phyloP scores from a whole-genome alignment of 2,888 invertebrate genomes.

The Drosophila limbata region DNA sequence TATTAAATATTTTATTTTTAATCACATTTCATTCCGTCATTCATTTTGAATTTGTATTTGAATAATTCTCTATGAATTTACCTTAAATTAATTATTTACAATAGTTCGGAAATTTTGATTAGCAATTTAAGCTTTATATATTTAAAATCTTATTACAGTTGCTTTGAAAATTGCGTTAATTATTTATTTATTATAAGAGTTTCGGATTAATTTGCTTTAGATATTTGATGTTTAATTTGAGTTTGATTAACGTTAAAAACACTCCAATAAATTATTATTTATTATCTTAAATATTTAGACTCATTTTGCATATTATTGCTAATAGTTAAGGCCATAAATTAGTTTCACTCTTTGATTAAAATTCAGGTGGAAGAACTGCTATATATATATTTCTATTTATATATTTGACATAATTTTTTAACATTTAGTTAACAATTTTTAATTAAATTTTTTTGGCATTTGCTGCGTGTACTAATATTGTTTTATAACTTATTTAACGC shows the following conservation, averaged over 20 bases:
- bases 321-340: slow-evolving; percentile 38
- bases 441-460: slow-evolving; percentile 20
- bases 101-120: too few relatives aligned
- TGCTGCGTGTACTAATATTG: slow-evolving; percentile 42
- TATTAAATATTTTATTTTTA: slow-evolving; percentile 4
- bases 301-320: slow-evolving; percentile 33
- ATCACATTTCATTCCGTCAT: not conserved
- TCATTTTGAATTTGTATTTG: not conserved
- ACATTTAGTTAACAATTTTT: not conserved
- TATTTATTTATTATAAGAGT: not conserved
- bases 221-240: not conserved
- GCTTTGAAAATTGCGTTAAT: not conserved
- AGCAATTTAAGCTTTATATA: not conserved
- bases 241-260: not conserved
- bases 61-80: not conserved
- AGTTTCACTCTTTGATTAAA: slow-evolving; percentile 12
- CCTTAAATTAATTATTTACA: not conserved
- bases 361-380: not conserved
- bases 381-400: not conserved
- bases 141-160: not conserved
- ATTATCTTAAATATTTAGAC: slow-evolving; percentile 6
- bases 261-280: not conserved
- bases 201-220: not conserved
- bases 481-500: slow-evolving; percentile 75
- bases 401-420: not conserved